Conservation (phyloP, 2,113 vertebrate species). For the Isichthys henryi region DNA sequence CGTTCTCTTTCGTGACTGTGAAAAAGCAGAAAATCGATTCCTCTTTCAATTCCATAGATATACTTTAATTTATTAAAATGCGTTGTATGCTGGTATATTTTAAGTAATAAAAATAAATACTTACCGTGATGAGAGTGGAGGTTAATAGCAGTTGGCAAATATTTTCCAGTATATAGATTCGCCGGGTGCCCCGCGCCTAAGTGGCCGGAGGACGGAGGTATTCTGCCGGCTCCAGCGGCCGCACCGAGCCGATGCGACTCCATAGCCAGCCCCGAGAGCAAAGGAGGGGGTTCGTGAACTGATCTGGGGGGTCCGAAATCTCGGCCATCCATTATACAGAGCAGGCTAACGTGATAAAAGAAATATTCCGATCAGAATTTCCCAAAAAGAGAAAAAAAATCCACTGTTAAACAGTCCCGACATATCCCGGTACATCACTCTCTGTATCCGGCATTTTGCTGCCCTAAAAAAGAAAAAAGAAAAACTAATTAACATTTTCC, state of each 20-base stretch:
- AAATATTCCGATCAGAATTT: constrained; percentile 54
- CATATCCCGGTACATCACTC: constrained; percentile 52
- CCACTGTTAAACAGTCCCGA: constrained; percentile 59
- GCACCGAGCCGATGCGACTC: constrained; percentile 81
- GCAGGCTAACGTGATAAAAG: constrained; percentile 51
- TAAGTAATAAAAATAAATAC: constrained; percentile 37
- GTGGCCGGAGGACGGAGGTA: constrained; percentile 72
- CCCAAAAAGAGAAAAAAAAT: constrained; percentile 41
- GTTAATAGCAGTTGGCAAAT: constrained; percentile 78
- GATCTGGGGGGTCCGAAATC: constrained; percentile 88
- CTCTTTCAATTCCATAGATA: neutral
- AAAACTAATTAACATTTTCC: constrained; percentile 26
- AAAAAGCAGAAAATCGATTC: neutral
- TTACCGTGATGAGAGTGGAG: constrained; percentile 86
- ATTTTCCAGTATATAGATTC: constrained; percentile 79
- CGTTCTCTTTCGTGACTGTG: neutral
- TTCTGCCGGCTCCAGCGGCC: constrained; percentile 70
- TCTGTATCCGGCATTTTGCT: constrained; percentile 62
- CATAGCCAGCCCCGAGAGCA: constrained; percentile 83
- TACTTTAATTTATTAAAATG: neutral
- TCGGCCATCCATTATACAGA: constrained; percentile 94
- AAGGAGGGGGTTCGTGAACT: constrained; percentile 79
- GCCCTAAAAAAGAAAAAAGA: constrained; percentile 53
- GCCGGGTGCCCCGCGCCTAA: constrained; percentile 72
- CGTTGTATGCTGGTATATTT: neutral